phyloP scores from a whole-genome alignment of 1,140 invertebrate species.

The Rhysida immarginata region DNA sequence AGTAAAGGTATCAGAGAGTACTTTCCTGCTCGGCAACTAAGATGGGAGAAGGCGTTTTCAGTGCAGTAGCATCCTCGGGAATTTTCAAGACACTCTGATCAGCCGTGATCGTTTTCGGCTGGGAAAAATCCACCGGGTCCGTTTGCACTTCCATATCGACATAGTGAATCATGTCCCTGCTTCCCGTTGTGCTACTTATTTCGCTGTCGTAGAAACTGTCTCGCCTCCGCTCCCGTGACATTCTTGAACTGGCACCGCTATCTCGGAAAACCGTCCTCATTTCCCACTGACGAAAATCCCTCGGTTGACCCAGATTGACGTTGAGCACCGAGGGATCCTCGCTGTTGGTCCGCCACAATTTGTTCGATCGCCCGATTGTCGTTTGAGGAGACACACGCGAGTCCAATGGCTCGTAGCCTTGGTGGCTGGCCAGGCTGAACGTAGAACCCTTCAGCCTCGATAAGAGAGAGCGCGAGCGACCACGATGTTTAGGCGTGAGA shows the following conservation, averaged over 20 bases:
- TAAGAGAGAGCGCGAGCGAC: conserved; percentile 10
- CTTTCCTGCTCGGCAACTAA: not conserved
- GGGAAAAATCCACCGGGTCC: not conserved
- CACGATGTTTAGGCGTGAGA: not conserved
- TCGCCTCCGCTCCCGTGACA: not conserved
- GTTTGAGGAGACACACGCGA: not conserved
- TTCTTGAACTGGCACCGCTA: not conserved
- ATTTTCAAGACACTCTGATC: no score
- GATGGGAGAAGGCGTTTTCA: not conserved
- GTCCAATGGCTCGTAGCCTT: conserved; percentile 16
- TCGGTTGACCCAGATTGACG: not conserved
- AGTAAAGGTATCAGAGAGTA: not conserved
- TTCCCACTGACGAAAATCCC: conserved; percentile 2
- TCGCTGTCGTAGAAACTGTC: not conserved
- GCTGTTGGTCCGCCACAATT: not conserved
- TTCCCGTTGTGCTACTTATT: not conserved
- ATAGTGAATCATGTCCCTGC: not conserved
- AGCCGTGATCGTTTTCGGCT: not conserved
- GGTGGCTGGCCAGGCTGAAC: conserved; percentile 12
- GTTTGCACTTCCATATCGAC: not conserved
- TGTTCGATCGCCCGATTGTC: not conserved
- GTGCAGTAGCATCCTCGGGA: no score
- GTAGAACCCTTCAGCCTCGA: conserved; percentile 13
- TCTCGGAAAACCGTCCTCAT: not conserved
- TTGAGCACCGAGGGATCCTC: not conserved